Evolutionary conservation across 2,888 invertebrate species (phyloP).

Genomic region (Pyrgus malvae): DNA sequence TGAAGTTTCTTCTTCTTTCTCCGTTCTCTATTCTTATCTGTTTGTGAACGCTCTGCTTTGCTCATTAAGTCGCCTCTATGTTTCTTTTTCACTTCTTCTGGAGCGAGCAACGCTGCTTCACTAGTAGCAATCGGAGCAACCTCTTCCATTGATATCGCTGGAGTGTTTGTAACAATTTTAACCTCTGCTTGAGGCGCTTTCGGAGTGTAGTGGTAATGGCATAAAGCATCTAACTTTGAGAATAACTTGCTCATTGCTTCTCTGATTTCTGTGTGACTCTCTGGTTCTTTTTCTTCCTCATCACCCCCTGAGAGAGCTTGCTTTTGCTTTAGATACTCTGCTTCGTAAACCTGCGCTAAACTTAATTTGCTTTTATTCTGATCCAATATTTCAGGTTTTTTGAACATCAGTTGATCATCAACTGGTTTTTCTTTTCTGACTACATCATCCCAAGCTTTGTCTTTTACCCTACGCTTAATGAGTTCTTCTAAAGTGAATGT

Average conservation of each 20-base stretch:
- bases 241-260: slow-evolving; percentile 89
- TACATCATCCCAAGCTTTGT: slow-evolving; percentile 97
- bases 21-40: slow-evolving; percentile 94
- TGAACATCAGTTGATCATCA: slow-evolving; percentile 91
- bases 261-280: slow-evolving; percentile 89
- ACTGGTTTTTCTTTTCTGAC: slow-evolving; percentile 92
- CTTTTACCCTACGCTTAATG: slow-evolving; percentile 95
- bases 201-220: slow-evolving; percentile 97
- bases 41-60: slow-evolving; percentile 89
- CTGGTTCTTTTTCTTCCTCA: slow-evolving; percentile 85
- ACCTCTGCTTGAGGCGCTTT: slow-evolving; percentile 92
- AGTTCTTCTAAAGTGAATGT: slow-evolving; percentile 94
- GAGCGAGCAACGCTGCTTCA: slow-evolving; percentile 92
- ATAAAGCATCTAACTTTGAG: slow-evolving; percentile 93
- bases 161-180: slow-evolving; percentile 94
- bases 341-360: slow-evolving; percentile 96
- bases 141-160: slow-evolving; percentile 96
- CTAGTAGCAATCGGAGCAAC: slow-evolving; percentile 95
- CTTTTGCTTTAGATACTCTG: slow-evolving; percentile 88
- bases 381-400: slow-evolving; percentile 93
- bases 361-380: slow-evolving; percentile 97
- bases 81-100: slow-evolving; percentile 92
- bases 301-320: slow-evolving; percentile 79
- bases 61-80: slow-evolving; percentile 82
- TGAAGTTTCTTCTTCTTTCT: slow-evolving; percentile 93